Evolutionary conservation across 2,888 invertebrate species (phyloP), one percentile per base, ranked within the genome.

Genomic region (Trichogramma dendrolimi): DNA sequence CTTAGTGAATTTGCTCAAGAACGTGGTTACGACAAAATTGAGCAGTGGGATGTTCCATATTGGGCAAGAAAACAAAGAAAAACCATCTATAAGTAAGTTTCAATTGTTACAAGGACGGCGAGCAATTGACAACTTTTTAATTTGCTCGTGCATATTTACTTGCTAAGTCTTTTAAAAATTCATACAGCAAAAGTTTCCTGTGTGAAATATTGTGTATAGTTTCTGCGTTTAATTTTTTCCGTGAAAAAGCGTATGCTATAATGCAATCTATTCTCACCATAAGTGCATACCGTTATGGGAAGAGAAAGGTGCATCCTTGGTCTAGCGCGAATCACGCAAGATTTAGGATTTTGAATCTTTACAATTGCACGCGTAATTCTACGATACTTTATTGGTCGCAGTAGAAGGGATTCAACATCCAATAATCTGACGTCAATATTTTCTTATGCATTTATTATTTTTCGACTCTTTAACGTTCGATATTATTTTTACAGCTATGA

Each of bases 21-120:
- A 57, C 83, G 87, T 72, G 93, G 93, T 0, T 91, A 91, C 71
- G 81, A 85, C 50, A 70, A 76, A 6, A 77, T 95, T 38, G 86
- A 91, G 69, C 81, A 86, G 54, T 96, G 91, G 87, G 97, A 97
- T 79, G 82, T 96, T 52, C 85, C 90, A 1, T 97, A 90, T 75
- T 97, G 94, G 92, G 85, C 87, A 70, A 84, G 91, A 68, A 89
- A 90, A 75, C 91, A 93, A 68, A 83, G 85, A 67, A 82, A 83
- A 72, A 80, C 84, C 0, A 74, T 89, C 7, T 89, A 84, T 72
- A 83, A 86, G 83, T 83, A 75, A 70, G 59, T 60, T 40, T 70
- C 14, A 40, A 49, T 54, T 52, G 44, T 43, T 14, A 57, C 41
- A 11, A 40, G 52, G n/a, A 39, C 14, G 39, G 38, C 6, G 10